These are phyloP conservation scores for Cyprinodon tularosa DNA, from an alignment of 2,113 vertebrate species.

Conservation along the genomic window DNA sequence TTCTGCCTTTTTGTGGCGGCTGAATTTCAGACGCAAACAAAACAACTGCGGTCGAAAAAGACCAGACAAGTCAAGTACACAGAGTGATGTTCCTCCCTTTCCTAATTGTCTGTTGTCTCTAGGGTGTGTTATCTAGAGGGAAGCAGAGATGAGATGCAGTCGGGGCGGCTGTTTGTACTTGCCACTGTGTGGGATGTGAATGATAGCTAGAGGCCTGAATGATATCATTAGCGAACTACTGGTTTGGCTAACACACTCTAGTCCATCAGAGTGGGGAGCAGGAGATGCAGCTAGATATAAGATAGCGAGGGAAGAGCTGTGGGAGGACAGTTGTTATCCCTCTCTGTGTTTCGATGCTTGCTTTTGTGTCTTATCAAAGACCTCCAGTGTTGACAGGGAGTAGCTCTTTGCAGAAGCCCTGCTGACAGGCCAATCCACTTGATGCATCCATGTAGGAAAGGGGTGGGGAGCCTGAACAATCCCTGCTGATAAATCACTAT, in stretches of 20 bases:
- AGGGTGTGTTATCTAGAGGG: constrained; percentile 57
- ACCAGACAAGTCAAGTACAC: constrained; percentile 47
- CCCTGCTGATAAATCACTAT: constrained; percentile 8
- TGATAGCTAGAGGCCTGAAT: constrained; percentile 68
- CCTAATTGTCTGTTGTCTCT: constrained; percentile 76
- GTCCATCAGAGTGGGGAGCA: constrained; percentile 50
- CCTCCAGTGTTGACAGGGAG: constrained; percentile 53
- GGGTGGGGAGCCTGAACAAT: constrained; percentile 2
- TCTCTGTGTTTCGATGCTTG: constrained; percentile 49
- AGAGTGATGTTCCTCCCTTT: constrained; percentile 52
- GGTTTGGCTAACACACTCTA: constrained; percentile 62
- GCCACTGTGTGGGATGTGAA: constrained; percentile 65
- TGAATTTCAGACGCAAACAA: constrained; percentile 49
- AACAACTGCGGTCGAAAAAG: constrained; percentile 45
- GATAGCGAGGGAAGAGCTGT: constrained; percentile 33
- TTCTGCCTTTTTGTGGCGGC: constrained; percentile 26
- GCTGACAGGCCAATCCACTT: constrained; percentile 43
- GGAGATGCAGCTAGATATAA: constrained; percentile 40
- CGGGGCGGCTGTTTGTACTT: constrained; percentile 66
- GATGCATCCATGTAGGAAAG: constrained; percentile 23
- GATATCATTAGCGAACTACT: constrained; percentile 70
- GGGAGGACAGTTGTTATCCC: constrained; percentile 61
- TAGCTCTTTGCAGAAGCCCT: constrained; percentile 24
- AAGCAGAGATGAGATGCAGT: constrained; percentile 66
- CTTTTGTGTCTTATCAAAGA: constrained; percentile 57